These are phyloP conservation scores for Pachliopta kotzebuea DNA, from an alignment of 2,888 invertebrate genomes.

Conservation along the genomic window DNA sequence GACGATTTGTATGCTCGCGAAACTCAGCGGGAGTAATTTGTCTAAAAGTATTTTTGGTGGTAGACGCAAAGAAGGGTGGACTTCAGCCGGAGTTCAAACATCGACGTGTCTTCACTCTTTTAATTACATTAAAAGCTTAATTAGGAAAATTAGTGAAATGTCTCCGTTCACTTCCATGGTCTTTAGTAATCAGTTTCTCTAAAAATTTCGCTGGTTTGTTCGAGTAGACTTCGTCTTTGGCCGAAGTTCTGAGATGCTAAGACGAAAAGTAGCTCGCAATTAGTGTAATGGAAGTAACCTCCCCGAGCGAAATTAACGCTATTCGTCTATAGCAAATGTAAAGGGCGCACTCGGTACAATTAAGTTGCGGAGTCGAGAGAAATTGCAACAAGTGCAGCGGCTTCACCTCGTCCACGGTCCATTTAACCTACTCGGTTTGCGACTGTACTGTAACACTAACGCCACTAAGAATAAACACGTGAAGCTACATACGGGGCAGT, in stretches of 20 bases:
- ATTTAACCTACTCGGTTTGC: constrained; percentile 69
- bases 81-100: constrained; percentile 50
- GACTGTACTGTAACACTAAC: constrained; percentile 54
- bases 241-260: constrained; percentile 71
- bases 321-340: constrained; percentile 67
- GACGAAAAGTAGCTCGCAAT: constrained; percentile 77
- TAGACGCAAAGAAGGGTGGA: constrained; percentile 52
- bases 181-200: constrained; percentile 65
- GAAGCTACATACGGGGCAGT: constrained; percentile 40
- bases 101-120: constrained; percentile 68
- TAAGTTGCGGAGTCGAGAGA: constrained; percentile 67
- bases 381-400: constrained; percentile 76
- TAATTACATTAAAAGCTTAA: constrained; percentile 79
- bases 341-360: constrained; percentile 66
- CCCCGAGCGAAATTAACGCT: constrained; percentile 65
- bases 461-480: constrained; percentile 49
- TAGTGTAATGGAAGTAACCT: constrained; percentile 77
- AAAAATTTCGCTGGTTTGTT: constrained; percentile 70
- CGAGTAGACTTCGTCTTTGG: constrained; percentile 58
- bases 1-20: constrained; percentile 72
- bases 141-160: constrained; percentile 75
- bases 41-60: constrained; percentile 73
- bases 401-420: constrained; percentile 63
- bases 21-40: constrained; percentile 70
- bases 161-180: constrained; percentile 67